Evolutionary conservation across 2,888 invertebrate genomes (phyloP).

Genomic region (Andrena hattorfiana): DNA sequence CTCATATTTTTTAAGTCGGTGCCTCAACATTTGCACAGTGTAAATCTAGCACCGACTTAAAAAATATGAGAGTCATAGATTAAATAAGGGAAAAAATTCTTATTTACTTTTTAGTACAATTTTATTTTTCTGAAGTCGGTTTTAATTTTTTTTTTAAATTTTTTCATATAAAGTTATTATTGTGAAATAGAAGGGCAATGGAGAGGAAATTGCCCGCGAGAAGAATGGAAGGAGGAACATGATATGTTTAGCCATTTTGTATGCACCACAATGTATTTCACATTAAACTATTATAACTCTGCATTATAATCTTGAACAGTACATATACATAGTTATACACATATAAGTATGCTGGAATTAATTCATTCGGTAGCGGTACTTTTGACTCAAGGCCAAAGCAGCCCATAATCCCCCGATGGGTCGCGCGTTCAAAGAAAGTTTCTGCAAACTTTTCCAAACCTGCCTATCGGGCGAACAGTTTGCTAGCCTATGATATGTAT

Average conservation of each 20-base stretch:
- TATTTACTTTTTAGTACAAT: no score
- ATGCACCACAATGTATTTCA: constrained; percentile 76
- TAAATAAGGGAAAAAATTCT: no score
- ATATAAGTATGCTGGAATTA: constrained; percentile 72
- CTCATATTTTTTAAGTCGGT: no score
- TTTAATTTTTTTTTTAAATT: no score
- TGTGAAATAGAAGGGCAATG: background rate
- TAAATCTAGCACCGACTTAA: no score
- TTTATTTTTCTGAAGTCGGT: no score
- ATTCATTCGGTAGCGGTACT: constrained; percentile 76
- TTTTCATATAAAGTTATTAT: no score
- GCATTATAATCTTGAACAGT: constrained; percentile 72
- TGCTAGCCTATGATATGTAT: constrained; percentile 74
- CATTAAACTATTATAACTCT: constrained; percentile 74
- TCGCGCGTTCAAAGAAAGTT: constrained; percentile 56
- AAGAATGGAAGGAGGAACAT: background rate
- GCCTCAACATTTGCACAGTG: no score
- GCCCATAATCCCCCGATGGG: constrained; percentile 68
- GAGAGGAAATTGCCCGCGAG: background rate
- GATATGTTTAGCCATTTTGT: constrained; percentile 50
- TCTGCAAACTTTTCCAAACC: constrained; percentile 18
- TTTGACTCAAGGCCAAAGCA: constrained; percentile 78
- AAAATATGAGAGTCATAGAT: no score
- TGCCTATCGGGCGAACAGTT: constrained; percentile 23
- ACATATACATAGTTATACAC: constrained; percentile 73